A percentile compares a stretch with the other conserved stretches of the same genome.
phyloP scores from a whole-genome alignment of 2,113 vertebrate genomes.

The Paratilapia polleni region DNA sequence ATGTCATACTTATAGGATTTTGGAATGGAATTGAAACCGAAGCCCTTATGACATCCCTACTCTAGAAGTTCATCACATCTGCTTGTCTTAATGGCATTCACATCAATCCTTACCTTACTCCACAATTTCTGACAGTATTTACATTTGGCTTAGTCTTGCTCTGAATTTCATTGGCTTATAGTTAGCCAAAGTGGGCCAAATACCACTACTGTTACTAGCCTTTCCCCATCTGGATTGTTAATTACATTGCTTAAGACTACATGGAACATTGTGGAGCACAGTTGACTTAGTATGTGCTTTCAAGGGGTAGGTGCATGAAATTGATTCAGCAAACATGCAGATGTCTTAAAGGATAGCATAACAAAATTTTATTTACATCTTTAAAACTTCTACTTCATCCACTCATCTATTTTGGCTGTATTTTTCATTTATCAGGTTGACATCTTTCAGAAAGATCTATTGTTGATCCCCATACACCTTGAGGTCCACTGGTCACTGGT shows the following conservation, averaged over 20 bases:
- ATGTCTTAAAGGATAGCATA: not conserved
- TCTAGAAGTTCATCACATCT: not conserved
- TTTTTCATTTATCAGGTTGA: slow-evolving; percentile 82
- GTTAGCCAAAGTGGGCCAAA: not conserved
- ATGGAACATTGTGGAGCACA: not conserved
- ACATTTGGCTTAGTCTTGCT: not conserved
- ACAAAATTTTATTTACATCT: not conserved
- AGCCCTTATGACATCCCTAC: accelerated
- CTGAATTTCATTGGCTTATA: not conserved
- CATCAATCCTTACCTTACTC: not conserved
- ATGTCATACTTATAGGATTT: not conserved
- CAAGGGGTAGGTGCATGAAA: not conserved
- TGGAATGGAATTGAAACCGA: not conserved
- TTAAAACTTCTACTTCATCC: not conserved
- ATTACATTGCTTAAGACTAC: not conserved
- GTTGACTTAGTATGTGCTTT: too few species aligned
- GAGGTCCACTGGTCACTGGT: slow-evolving; percentile 95
- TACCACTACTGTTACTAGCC: not conserved
- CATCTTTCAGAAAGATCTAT: slow-evolving; percentile 92
- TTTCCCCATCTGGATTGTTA: not conserved
- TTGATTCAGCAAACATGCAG: not conserved
- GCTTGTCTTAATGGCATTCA: not conserved
- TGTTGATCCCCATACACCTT: slow-evolving; percentile 92
- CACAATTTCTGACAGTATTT: not conserved
- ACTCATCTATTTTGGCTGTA: accelerated